Conservation (phyloP, 2,888 invertebrate genomes). For the Acanthosepion esculentum region DNA sequence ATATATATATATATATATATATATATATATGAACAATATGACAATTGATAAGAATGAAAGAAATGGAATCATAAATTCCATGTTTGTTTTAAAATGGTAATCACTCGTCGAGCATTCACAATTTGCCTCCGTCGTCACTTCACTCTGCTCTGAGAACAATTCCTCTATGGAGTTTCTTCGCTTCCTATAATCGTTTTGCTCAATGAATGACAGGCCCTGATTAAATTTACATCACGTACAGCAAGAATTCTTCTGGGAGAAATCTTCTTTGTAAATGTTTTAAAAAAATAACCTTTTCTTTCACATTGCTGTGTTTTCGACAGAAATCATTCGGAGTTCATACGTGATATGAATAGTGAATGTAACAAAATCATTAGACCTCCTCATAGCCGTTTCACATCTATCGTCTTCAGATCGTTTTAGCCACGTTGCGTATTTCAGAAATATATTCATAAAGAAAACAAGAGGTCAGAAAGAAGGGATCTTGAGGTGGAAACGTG, state of each 20-base stretch:
- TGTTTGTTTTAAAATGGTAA: no score
- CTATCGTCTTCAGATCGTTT: background rate
- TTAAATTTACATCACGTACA: slow-evolving; percentile 17
- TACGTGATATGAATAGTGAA: background rate
- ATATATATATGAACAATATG: no score
- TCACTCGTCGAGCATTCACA: no score
- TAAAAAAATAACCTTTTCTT: background rate
- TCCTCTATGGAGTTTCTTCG: background rate
- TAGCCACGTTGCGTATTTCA: background rate
- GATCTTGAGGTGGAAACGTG: background rate
- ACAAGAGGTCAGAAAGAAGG: background rate
- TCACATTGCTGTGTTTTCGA: background rate
- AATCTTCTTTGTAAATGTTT: background rate
- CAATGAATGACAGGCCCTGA: background rate
- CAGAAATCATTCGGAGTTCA: background rate
- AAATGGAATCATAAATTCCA: no score
- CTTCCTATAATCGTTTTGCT: background rate
- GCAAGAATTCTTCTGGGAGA: background rate
- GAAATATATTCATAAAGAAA: background rate
- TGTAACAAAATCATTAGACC: background rate
- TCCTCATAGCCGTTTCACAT: background rate
- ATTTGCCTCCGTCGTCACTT: no score
- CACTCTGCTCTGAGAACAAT: no score
- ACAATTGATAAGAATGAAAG: no score
- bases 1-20: no score